A percentile compares a stretch with the other conserved stretches of the same genome.
Evolutionary conservation across 1,140 invertebrate genomes (phyloP).

Genomic region (Heterodera schachtii): DNA sequence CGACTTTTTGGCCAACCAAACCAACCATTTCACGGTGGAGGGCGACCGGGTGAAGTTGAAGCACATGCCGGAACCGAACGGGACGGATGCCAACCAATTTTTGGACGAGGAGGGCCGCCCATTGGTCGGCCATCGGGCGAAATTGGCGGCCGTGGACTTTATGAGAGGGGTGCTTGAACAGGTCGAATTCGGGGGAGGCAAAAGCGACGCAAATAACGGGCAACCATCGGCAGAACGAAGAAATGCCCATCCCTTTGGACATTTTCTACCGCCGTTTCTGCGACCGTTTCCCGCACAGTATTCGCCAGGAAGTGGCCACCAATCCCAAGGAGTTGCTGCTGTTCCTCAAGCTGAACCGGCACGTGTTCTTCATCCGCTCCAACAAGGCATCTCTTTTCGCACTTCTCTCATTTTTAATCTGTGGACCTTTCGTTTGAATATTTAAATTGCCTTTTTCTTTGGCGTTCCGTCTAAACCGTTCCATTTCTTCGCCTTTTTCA

Average conservation of each 20-base stretch:
- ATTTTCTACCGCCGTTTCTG: conserved; percentile 63
- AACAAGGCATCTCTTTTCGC: conserved; percentile 48
- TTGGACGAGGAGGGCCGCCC: conserved; percentile 65
- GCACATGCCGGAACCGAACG: conserved; percentile 69
- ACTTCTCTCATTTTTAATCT: conserved; percentile 10
- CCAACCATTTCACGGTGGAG: conserved; percentile 82
- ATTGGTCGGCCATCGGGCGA: conserved; percentile 62
- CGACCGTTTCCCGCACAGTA: conserved; percentile 63
- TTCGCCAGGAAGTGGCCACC: conserved; percentile 64
- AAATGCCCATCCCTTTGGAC: conserved; percentile 63
- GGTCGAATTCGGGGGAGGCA: conserved; percentile 15
- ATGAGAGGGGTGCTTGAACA: conserved; percentile 62
- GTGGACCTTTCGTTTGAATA: conserved; percentile 4
- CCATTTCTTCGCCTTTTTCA: neutral
- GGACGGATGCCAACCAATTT: conserved; percentile 51
- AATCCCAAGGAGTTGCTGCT: conserved; percentile 65
- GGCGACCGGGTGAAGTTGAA: conserved; percentile 80
- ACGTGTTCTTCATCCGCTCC: conserved; percentile 59
- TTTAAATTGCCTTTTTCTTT: neutral
- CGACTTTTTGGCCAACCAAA: conserved; percentile 82
- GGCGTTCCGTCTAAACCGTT: neutral
- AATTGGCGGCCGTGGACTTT: conserved; percentile 64
- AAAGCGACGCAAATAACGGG: too few relatives aligned
- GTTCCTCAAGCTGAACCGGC: conserved; percentile 62
- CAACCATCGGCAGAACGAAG: conserved; percentile 52